These are phyloP conservation scores for Himalopsyche japonica DNA, from an alignment of 2,888 invertebrate species.

Conservation along the genomic window DNA sequence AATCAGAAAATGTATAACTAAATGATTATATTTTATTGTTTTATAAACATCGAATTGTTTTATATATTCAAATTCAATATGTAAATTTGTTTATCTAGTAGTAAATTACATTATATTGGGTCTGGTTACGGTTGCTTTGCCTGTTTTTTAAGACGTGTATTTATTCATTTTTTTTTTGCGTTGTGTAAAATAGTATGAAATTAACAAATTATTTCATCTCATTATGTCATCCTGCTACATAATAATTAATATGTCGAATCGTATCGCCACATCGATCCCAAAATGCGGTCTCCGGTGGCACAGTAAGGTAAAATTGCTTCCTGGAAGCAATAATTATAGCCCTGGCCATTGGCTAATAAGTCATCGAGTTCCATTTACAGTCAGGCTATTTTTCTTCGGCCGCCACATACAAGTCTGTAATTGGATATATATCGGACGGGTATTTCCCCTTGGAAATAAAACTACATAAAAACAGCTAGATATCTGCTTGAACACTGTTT, in stretches of 20 bases:
- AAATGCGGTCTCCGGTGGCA: background rate
- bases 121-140: no score
- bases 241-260: conserved; percentile 9
- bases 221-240: no score
- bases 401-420: conserved; percentile 4
- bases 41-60: no score
- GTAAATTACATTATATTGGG: no score
- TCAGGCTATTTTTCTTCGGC: background rate
- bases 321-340: conserved; percentile 11
- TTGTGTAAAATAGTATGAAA: no score
- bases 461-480: background rate
- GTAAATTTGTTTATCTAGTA: no score
- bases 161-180: no score
- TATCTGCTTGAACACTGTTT: background rate
- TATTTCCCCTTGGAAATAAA: background rate
- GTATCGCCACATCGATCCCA: background rate
- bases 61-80: no score
- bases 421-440: conserved; percentile 3
- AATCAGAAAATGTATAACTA: no score
- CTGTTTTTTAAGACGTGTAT: no score
- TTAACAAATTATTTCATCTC: no score
- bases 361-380: background rate
- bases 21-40: no score
- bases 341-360: conserved; percentile 7
- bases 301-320: background rate